A percentile compares a stretch with the other conserved stretches of the same genome.
phyloP scores from a whole-genome alignment of 2,888 invertebrate genomes.

The Apotomis capreana region DNA sequence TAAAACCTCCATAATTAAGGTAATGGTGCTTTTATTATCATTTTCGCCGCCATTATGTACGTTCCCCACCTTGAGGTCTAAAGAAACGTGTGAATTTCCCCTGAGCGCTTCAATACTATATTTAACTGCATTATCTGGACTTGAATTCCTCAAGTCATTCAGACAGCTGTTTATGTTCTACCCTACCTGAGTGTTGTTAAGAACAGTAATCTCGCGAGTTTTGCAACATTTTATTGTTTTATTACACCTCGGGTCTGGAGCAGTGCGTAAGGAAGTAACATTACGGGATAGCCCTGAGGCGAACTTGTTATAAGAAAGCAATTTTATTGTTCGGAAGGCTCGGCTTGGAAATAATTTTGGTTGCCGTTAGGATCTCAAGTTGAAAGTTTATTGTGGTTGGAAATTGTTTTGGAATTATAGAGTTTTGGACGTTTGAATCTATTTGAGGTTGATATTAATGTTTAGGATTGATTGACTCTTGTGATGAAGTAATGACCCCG shows the following conservation, averaged over 20 bases:
- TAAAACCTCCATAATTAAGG: constrained; percentile 25
- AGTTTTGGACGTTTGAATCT: constrained; percentile 40
- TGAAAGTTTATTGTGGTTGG: constrained; percentile 62
- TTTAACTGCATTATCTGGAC: constrained; percentile 52
- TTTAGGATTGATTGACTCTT: constrained; percentile 33
- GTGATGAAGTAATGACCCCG: constrained; percentile 31
- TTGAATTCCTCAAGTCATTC: constrained; percentile 47
- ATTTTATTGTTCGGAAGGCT: constrained; percentile 68
- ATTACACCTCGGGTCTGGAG: constrained; percentile 54
- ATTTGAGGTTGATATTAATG: constrained; percentile 39
- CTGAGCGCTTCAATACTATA: constrained; percentile 46
- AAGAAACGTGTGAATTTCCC: constrained; percentile 48
- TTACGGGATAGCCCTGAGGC: constrained; percentile 60
- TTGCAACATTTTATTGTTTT: constrained; percentile 70
- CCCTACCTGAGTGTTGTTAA: constrained; percentile 51
- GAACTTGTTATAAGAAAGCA: constrained; percentile 67
- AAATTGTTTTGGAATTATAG: constrained; percentile 44
- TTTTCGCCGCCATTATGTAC: constrained; percentile 35
- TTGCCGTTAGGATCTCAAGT: constrained; percentile 62
- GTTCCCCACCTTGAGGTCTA: constrained; percentile 22
- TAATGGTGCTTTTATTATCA: constrained; percentile 34
- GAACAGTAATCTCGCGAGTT: constrained; percentile 62
- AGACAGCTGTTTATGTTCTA: constrained; percentile 52
- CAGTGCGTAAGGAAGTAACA: constrained; percentile 62
- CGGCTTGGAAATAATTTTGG: constrained; percentile 66